phyloP scores from a whole-genome alignment of 2,888 invertebrate species.

The Melanostoma mellinum region DNA sequence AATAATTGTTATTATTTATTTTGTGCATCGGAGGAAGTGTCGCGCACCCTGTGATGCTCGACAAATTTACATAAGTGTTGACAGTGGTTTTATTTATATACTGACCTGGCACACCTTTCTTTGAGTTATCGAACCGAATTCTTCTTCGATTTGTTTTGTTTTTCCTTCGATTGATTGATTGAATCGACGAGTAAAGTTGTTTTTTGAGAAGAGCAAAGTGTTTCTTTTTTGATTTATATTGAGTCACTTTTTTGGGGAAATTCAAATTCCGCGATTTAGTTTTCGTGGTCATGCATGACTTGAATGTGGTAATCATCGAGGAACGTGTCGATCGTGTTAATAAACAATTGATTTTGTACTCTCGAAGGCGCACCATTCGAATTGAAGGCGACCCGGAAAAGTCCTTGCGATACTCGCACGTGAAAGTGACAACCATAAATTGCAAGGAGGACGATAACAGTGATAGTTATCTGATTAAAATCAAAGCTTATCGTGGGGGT shows the following conservation, averaged over 20 bases:
- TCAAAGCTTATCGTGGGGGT: conserved; percentile 60
- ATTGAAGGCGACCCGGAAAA: conserved; percentile 42
- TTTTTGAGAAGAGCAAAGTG: conserved; percentile 1
- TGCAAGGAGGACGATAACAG: conserved; percentile 51
- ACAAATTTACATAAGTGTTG: conserved; percentile 59
- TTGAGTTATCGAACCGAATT: conserved; percentile 41
- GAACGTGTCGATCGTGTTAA: conserved; percentile 71
- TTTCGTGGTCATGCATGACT: conserved; percentile 67
- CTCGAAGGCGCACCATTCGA: conserved; percentile 63
- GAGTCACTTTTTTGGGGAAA: conserved; percentile 8
- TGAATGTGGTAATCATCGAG: conserved; percentile 65
- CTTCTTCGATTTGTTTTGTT: conserved; percentile 18
- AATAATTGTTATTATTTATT: background rate
- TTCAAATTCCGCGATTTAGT: conserved; percentile 32
- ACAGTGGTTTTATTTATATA: conserved; percentile 66
- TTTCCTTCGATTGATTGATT: conserved; percentile 2
- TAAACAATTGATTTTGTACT: conserved; percentile 59
- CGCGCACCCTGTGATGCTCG: conserved; percentile 32
- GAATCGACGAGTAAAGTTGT: background rate
- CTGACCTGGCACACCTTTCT: conserved; percentile 61
- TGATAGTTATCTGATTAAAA: conserved; percentile 51
- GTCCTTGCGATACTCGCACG: conserved; percentile 50
- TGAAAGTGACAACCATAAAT: conserved; percentile 59
- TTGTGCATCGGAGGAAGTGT: background rate
- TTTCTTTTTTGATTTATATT: conserved; percentile 31